phyloP scores from a whole-genome alignment of 2,113 vertebrate species.

The Rhinogobius similis region DNA sequence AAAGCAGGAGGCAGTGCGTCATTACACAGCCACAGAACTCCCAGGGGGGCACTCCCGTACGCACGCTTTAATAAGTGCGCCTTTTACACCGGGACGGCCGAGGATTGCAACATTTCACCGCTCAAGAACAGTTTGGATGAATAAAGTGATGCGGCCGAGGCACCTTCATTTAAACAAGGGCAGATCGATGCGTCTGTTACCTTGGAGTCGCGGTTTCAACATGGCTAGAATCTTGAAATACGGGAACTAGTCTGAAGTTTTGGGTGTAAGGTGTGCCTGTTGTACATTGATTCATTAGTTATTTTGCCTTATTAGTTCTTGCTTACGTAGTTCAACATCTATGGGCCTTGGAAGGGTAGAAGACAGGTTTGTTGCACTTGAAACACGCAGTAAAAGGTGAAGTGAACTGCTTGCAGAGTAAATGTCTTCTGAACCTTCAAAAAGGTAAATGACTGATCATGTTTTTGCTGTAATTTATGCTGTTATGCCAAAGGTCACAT shows the following conservation, averaged over 20 bases:
- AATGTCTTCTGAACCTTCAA: background rate
- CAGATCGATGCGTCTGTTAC: slow-evolving; percentile 20
- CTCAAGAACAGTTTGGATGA: slow-evolving; percentile 7
- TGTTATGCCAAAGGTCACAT: background rate
- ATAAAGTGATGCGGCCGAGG: slow-evolving; percentile 19
- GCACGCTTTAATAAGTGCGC: slow-evolving; percentile 46
- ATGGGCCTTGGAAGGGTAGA: background rate
- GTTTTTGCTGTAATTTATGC: too few species aligned
- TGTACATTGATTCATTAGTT: background rate
- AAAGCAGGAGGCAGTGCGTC: slow-evolving; percentile 40
- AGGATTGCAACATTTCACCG: slow-evolving; percentile 40
- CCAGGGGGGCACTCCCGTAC: slow-evolving; percentile 18
- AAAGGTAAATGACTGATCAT: too few species aligned
- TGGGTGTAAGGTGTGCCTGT: background rate
- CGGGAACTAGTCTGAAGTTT: background rate
- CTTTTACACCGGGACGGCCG: slow-evolving; percentile 26
- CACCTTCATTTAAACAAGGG: background rate
- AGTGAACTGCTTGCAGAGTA: background rate
- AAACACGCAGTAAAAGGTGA: background rate
- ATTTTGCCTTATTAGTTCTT: background rate
- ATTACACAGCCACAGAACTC: slow-evolving; percentile 40
- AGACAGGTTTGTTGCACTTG: background rate
- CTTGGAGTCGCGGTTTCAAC: background rate
- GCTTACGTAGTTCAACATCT: background rate
- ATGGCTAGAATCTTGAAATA: slow-evolving; percentile 1